Evolutionary conservation across 2,888 invertebrate genomes (phyloP), one percentile per base, ranked within the genome.

Genomic region (Ferdinandea cuprea): DNA sequence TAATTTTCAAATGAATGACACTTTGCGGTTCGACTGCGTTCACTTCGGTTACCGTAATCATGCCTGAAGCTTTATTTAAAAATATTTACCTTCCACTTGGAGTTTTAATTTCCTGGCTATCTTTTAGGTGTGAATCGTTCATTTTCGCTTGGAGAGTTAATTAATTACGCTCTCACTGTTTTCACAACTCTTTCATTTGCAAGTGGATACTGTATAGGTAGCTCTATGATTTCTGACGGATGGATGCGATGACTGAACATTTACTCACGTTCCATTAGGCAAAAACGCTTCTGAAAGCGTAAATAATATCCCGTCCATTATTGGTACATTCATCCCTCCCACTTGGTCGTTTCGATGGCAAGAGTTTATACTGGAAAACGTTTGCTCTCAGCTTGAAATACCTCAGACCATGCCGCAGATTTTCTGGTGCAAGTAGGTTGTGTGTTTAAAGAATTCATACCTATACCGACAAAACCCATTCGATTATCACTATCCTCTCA

Each of bases 11-110:
- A 78, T 83, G 73, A 69, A 78, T 78, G 61, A 63, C 73, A 78
- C 78, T 77, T 69, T 78, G 78, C 40, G 83, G 83, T 58, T 42
- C 13, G 44, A 28, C 46, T 48, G 32, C 46, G 28, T 37, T 44
- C 65, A 46, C 13, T 71, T 59, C 52, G 58, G 32, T 66, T n/a
- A 21, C 19, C 35, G 69, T 71, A 65, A 15, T 77, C 66, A 72
- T 72, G 61, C 71, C 71, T 65, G 65, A n/a, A 50, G 72, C 52
- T 63, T 37, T 56, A 73, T 72, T 83, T 78, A 37, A 78, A 72
- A 78, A 78, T 83, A 63, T 83, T 83, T 83, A 69, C 78, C 68
- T 78, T 78, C 56, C 72, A 83, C 78, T 83, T 73, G 56, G 44
- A 54, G 32, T 68, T 58, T 58, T 68, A 78, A 72, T 63, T 63